Evolutionary conservation across 2,113 vertebrate species (phyloP).

Genomic region (Melanerpes aurifrons): DNA sequence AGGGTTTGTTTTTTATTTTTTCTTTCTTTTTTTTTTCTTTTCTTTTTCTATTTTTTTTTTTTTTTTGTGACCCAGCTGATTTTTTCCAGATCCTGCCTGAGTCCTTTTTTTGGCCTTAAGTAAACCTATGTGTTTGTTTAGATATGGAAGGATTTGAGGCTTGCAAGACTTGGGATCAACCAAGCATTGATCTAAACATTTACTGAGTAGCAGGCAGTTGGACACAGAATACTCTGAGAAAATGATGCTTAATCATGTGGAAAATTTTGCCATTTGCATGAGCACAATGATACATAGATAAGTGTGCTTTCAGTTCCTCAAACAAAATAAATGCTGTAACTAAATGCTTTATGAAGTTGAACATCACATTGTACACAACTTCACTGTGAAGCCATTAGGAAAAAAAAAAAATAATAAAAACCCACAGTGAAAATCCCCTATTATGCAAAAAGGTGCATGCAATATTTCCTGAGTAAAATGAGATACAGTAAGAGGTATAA

Average conservation of each 20-base stretch:
- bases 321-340: slow-evolving; percentile 71
- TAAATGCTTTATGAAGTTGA: slow-evolving; percentile 74
- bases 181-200: slow-evolving; percentile 50
- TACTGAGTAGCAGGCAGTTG: slow-evolving; percentile 60
- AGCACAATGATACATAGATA: slow-evolving; percentile 76
- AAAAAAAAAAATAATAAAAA: slow-evolving; percentile 18
- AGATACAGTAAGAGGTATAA: slow-evolving; percentile 45
- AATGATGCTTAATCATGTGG: slow-evolving; percentile 75
- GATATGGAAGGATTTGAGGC: slow-evolving; percentile 26
- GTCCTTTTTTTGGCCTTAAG: background rate
- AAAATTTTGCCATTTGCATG: slow-evolving; percentile 82
- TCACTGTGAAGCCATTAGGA: slow-evolving; percentile 59
- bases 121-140: slow-evolving; percentile 41
- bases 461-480: slow-evolving; percentile 69
- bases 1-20: background rate
- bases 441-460: slow-evolving; percentile 68
- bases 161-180: slow-evolving; percentile 27
- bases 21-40: background rate
- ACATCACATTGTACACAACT: slow-evolving; percentile 68
- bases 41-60: background rate
- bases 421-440: slow-evolving; percentile 64
- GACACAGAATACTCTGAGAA: slow-evolving; percentile 74
- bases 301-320: slow-evolving; percentile 82
- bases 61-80: background rate
- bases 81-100: slow-evolving; percentile 29